These are phyloP conservation scores for Coturnix japonica DNA, from an alignment of 2,113 vertebrate genomes.

Conservation along the genomic window DNA sequence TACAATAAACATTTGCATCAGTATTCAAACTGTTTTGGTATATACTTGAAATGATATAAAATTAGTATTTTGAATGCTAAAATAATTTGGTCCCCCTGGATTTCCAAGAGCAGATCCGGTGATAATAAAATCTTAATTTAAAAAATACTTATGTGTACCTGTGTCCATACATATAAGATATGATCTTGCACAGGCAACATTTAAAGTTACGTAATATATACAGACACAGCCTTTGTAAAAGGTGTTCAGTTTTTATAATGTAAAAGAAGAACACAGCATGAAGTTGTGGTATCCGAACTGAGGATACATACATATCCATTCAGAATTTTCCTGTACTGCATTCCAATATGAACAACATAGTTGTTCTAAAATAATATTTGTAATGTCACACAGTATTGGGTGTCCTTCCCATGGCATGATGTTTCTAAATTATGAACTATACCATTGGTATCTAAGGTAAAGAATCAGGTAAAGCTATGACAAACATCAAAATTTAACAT, in stretches of 20 bases:
- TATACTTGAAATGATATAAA: conserved; percentile 80
- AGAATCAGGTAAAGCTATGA: not conserved
- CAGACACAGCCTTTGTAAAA: conserved; percentile 69
- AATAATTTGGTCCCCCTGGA: conserved; percentile 82
- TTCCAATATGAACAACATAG: not conserved
- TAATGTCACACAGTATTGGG: not conserved
- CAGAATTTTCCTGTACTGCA: conserved; percentile 5
- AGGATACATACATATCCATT: conserved; percentile 9
- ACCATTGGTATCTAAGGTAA: not conserved
- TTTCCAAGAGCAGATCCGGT: conserved; percentile 77
- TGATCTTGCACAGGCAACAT: conserved; percentile 67
- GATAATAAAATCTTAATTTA: conserved; percentile 73
- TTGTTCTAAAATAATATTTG: not conserved
- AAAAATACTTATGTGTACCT: conserved; percentile 63
- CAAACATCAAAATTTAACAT: not conserved
- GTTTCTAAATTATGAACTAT: not conserved
- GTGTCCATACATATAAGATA: conserved; percentile 62
- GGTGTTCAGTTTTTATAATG: conserved; percentile 51
- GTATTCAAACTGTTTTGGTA: conserved; percentile 74
- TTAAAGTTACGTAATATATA: conserved; percentile 66
- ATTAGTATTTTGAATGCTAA: conserved; percentile 77
- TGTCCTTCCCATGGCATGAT: not conserved
- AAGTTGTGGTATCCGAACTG: conserved; percentile 29
- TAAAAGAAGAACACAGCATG: conserved; percentile 65
- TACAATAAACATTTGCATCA: conserved; percentile 70